Evolutionary conservation across 64 coral and sea anemone species (phyloP).

Genomic region (Trachythela sp.): DNA sequence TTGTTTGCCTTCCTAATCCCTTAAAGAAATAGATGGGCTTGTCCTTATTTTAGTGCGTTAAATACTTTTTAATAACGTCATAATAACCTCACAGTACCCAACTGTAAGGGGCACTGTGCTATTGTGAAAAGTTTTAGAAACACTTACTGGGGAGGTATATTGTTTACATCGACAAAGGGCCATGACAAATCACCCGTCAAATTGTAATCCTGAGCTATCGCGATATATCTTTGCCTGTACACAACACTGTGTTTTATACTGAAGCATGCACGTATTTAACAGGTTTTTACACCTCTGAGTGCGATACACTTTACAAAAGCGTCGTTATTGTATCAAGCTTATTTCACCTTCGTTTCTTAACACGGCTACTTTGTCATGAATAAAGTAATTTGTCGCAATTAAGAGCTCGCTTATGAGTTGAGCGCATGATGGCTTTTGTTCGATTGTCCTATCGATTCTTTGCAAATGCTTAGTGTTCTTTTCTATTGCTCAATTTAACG

Average conservation of each 20-base stretch:
- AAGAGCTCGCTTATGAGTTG: background rate
- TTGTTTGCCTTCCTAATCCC: background rate
- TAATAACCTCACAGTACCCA: background rate
- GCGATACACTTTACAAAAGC: too few species aligned
- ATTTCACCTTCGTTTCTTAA: background rate
- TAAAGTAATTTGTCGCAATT: constrained; percentile 14
- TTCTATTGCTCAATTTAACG: background rate
- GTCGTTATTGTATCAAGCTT: background rate
- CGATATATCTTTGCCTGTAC: too few species aligned
- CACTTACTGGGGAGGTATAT: background rate
- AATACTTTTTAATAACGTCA: background rate
- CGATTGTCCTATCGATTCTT: background rate
- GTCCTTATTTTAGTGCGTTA: background rate
- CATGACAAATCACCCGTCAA: background rate
- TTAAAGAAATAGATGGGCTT: background rate
- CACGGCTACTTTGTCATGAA: background rate
- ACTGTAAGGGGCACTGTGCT: background rate
- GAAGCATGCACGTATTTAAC: too few species aligned
- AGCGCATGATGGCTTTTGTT: constrained; percentile 1
- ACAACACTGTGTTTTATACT: too few species aligned
- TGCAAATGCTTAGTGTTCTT: background rate
- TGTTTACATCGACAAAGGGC: background rate
- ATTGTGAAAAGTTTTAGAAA: background rate
- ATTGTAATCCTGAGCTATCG: too few species aligned
- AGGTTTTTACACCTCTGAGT: too few species aligned